Percentiles rank a stretch among this genome's conserved stretches.
Conservation (phyloP, 2,797 vertebrate genomes). For the Pangasius mekongensis region DNA sequence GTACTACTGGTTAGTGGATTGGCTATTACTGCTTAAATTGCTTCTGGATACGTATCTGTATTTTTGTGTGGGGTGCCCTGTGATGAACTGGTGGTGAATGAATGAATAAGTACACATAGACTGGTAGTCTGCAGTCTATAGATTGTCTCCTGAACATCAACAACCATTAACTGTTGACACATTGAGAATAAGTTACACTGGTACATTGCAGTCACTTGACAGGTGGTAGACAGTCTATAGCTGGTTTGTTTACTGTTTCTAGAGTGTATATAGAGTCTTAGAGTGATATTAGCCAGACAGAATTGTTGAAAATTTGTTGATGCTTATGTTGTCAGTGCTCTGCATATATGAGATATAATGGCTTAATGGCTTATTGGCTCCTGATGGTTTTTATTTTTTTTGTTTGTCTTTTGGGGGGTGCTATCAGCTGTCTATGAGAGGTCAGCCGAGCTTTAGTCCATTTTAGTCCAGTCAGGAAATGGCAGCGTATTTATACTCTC, state of each 20-base stretch:
- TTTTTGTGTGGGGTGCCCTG: neutral
- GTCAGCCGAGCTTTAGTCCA: neutral
- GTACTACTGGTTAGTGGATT: neutral
- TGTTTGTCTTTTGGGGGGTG: neutral
- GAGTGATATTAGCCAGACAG: neutral
- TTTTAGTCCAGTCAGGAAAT: neutral
- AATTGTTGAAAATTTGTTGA: neutral
- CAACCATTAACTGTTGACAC: conserved; percentile 12
- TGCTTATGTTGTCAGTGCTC: neutral
- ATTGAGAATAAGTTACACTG: neutral
- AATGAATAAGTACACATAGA: neutral
- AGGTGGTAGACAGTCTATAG: neutral
- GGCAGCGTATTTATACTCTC: neutral
- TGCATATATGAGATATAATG: neutral
- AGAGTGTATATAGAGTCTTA: no score
- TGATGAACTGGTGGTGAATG: conserved; percentile 7
- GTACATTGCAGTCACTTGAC: conserved; percentile 10
- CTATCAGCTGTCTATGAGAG: no score
- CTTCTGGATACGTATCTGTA: neutral
- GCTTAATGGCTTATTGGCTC: neutral
- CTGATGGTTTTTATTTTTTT: neutral
- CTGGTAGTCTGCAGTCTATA: neutral
- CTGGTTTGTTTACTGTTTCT: neutral
- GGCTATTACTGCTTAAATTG: neutral
- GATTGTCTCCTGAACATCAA: neutral